Evolutionary conservation across 2,113 vertebrate genomes (phyloP).

Genomic region (Tyto alba): DNA sequence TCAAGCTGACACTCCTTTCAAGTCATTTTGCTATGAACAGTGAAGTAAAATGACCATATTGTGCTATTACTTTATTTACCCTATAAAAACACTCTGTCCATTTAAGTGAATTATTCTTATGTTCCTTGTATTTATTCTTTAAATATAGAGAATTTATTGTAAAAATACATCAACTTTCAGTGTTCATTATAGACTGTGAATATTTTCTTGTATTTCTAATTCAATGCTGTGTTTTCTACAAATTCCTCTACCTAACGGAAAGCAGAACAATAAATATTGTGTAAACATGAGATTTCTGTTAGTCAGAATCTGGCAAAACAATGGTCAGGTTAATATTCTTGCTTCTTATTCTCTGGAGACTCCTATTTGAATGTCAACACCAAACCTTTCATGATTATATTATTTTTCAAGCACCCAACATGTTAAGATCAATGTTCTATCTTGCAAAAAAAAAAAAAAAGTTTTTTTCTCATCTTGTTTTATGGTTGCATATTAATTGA

Average conservation of each 20-base stretch:
- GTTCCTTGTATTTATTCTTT: background rate
- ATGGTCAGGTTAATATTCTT: background rate
- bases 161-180: background rate
- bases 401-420: background rate
- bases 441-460: background rate
- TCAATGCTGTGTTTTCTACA: background rate
- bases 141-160: background rate
- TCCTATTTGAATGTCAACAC: background rate
- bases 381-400: background rate
- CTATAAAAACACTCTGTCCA: background rate
- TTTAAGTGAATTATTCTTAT: background rate
- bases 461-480: background rate
- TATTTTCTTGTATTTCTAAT: background rate
- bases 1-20: background rate
- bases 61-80: background rate
- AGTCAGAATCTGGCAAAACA: background rate
- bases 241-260: background rate
- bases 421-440: background rate
- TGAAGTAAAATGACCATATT: background rate
- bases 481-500: background rate
- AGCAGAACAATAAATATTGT: background rate
- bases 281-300: background rate
- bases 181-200: background rate
- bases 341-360: background rate
- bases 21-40: background rate